Evolutionary conservation across 2,113 vertebrate genomes (phyloP), one percentile per base, ranked within the genome.

Genomic region (Chascanopsetta lugubris): DNA sequence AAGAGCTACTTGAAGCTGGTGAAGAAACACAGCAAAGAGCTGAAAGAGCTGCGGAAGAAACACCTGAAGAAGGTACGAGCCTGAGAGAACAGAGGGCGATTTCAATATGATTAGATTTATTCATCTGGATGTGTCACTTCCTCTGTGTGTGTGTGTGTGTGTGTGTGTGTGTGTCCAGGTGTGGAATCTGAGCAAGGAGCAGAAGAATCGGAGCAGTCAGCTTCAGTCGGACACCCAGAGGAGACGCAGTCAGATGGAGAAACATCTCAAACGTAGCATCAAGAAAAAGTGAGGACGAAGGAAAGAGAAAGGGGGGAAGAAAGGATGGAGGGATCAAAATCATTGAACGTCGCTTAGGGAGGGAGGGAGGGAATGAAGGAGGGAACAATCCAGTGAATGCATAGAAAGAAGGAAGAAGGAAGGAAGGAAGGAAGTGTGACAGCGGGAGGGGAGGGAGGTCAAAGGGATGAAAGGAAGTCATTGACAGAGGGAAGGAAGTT

Each of bases 1-100:
- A 96, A 95, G 76, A 34, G 51, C 18, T 93, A 94, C 8, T 11
- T 77, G 55, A 96, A 96, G 65, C 79, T 96, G 11, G 34, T 79
- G 2, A 93, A 92, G 80, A 95, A 94, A 26, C 95, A 96, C 10
- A 88, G 82, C 36, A 94, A 94, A 25, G 95, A 97, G 9, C 58
- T 95, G 25, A 92, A 93, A 65, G 94, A 96, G 54, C 80, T 96
- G 42, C 84, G 56, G 1, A 94, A 93, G 82, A 96, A 96, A 57
- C 93, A 97, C 51, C 82, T 90, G 7, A 93, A 93, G 70, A 94
- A 94, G 87, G 92, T 93, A 67, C 15, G 40, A 30, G 11, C 49
- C n/a, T n/a, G n/a, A n/a, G n/a, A n/a, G n/a, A n/a, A n/a, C n/a
- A n/a, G n/a, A n/a, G n/a, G n/a, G n/a, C n/a, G n/a, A n/a, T n/a